Base-by-base conservation (phyloP, 2,888 invertebrate genomes). In the Erebia aethiops region DNA sequence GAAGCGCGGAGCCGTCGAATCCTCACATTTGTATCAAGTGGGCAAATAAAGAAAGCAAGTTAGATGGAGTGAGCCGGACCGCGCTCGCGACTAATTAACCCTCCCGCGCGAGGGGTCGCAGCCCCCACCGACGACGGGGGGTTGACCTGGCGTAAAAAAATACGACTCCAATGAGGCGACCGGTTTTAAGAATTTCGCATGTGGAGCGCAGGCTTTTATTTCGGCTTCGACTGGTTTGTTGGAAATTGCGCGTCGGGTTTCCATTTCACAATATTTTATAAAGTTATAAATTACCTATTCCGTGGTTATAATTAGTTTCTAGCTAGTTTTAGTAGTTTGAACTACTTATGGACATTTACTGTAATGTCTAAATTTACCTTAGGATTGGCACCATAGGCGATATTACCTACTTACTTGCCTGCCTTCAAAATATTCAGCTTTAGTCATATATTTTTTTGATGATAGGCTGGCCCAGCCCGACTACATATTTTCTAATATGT, bases 81-180 rank as follows among this genome's bases (percentile, higher is more conserved):
- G 89, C 87, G 90, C 87, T 90, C 87, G 90, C 92, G 92, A 92
- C 92, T 92, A 92, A 92, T 92, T 92, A 92, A 91, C 89, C 90
- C 88, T 87, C 87, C 85, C 73, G 75, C 73, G 75, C 73, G 74
- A 69, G 75, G 76, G 77, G 76, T 80, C 80, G 78, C 74, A 72
- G 75, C 71, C 80, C 84, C 81, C 79, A 26, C 72, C 72, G 77
- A 65, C 76, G 73, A 67, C 71, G 76, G 80, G 80, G 79, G 78
- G 75, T 43, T 80, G 80, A 78, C 78, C 79, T 75, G 76, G 67
- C 78, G 80, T 85, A 86, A 90, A 91, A n/a, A 91, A 91, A 89
- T 89, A 87, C 89, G 88, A 82, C 85, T 81, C 87, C 85, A 87
- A 83, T 87, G 84, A 86, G 85, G 84, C 84, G 81, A 81, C 76